A percentile compares a stretch with the other conserved stretches of the same genome.
These are phyloP conservation scores for Phyllotreta cruciferae DNA, from an alignment of 2,888 invertebrate species.

Conservation along the genomic window DNA sequence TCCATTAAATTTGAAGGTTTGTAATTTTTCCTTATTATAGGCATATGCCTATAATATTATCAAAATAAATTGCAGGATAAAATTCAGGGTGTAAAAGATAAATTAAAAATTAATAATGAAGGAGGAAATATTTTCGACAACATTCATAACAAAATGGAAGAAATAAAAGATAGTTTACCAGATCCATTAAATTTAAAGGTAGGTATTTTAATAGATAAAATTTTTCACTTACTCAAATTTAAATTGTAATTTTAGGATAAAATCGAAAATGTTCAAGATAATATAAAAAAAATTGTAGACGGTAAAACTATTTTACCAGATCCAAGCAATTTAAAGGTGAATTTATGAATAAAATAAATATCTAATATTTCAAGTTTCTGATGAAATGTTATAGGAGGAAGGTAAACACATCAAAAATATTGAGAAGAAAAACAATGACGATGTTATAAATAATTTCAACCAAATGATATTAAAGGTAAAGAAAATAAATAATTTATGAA, in stretches of 20 bases:
- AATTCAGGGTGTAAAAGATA: background rate
- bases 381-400: too few species aligned
- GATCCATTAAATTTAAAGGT: conserved; percentile 17
- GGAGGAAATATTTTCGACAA: background rate
- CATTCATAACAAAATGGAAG: background rate
- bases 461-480: too few species aligned
- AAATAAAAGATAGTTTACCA: conserved; percentile 1
- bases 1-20: conserved; percentile 3
- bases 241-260: conserved; percentile 12
- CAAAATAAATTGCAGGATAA: background rate
- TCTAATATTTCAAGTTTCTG: background rate
- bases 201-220: background rate
- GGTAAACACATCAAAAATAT: too few species aligned
- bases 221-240: background rate
- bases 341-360: background rate
- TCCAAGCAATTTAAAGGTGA: background rate
- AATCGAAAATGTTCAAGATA: background rate
- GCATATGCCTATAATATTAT: background rate
- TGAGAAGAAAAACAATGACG: too few species aligned
- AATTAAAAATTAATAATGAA: background rate
- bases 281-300: background rate
- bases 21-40: background rate
- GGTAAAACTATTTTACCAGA: background rate
- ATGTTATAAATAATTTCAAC: too few species aligned
- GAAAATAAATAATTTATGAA: too few species aligned